phyloP scores from a whole-genome alignment of 2,113 vertebrate genomes.

The Python bivittatus region DNA sequence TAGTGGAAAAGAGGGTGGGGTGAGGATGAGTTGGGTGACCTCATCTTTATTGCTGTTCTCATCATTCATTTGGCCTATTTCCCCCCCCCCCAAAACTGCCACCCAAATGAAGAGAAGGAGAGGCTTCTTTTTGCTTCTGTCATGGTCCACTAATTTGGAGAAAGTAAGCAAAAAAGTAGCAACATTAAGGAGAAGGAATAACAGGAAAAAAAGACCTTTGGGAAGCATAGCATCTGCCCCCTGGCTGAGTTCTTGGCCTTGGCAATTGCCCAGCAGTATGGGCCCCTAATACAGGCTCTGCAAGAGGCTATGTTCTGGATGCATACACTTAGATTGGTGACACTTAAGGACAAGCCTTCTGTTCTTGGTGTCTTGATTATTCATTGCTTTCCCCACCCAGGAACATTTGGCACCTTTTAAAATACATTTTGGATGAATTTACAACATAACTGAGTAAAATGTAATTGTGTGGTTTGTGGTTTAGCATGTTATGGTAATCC shows the following conservation, averaged over 20 bases:
- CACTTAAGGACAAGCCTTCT: not conserved
- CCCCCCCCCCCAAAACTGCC: too few species aligned
- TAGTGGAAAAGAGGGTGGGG: not conserved
- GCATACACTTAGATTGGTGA: not conserved
- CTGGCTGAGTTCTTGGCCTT: not conserved
- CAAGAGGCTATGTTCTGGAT: not conserved
- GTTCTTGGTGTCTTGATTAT: not conserved
- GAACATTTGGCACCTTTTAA: not conserved
- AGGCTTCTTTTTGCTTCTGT: not conserved
- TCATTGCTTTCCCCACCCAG: not conserved
- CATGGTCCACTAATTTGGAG: not conserved
- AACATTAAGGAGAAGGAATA: not conserved
- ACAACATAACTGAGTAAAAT: not conserved
- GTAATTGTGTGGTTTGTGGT: not conserved
- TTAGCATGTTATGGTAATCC: not conserved
- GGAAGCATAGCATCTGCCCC: not conserved
- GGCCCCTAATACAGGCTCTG: not conserved
- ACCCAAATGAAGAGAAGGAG: not conserved
- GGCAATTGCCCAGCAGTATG: not conserved
- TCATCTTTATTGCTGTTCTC: not conserved
- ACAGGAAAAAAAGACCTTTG: not conserved
- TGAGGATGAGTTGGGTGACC: not conserved
- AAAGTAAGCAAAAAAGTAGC: not conserved
- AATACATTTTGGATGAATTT: not conserved
- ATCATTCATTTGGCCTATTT: not conserved